Conservation (phyloP, 2,888 invertebrate genomes). For the Electrophaes corylata region DNA sequence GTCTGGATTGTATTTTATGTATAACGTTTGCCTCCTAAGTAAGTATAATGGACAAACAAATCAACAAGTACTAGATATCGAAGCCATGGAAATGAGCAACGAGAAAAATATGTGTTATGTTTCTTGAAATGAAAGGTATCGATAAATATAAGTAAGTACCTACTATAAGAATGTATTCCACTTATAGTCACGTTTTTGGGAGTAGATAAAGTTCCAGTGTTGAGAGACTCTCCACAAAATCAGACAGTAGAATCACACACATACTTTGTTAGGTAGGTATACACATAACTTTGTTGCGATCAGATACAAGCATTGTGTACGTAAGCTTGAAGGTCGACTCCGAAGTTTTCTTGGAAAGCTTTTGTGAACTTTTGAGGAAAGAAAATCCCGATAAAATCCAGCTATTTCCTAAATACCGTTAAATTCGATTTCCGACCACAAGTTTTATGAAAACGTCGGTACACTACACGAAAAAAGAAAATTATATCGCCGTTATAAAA, state of each 20-base stretch:
- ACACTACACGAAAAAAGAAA: neutral
- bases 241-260: neutral
- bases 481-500: too few species aligned
- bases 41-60: too few species aligned
- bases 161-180: too few species aligned
- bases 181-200: neutral
- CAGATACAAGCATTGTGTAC: constrained; percentile 1
- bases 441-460: too few species aligned
- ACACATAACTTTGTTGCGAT: constrained; percentile 2
- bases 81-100: too few species aligned
- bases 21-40: too few species aligned
- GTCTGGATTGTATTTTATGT: too few species aligned
- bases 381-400: constrained; percentile 1
- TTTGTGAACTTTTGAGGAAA: neutral
- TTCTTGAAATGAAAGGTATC: too few species aligned
- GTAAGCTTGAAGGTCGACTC: constrained; percentile 9
- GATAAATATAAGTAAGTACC: too few species aligned
- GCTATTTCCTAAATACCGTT: constrained; percentile 1
- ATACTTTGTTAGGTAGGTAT: neutral
- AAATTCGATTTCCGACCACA: neutral
- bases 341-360: too few species aligned
- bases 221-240: neutral
- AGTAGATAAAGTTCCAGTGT: neutral
- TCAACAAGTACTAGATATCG: too few species aligned
- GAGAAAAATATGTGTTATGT: too few species aligned